Conservation (phyloP, 2,797 vertebrate species). For the Selene dorsalis region DNA sequence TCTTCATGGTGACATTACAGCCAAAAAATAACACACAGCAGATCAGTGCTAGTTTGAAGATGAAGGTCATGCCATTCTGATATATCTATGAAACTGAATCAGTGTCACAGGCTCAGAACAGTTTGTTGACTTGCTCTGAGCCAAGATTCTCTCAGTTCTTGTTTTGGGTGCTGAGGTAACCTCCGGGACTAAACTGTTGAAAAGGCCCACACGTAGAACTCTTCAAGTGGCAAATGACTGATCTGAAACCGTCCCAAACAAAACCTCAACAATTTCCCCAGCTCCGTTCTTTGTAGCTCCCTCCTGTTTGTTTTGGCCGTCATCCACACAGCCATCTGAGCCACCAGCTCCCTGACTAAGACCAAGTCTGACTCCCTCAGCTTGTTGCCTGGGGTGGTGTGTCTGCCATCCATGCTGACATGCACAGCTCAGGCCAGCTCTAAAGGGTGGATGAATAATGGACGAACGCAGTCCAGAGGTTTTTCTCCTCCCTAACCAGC, state of each 20-base stretch:
- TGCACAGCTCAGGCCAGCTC: conserved; percentile 47
- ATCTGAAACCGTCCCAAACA: conserved; percentile 50
- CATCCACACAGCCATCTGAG: conserved; percentile 69
- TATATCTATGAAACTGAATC: background rate
- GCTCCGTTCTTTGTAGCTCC: conserved; percentile 45
- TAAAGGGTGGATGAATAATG: conserved; percentile 70
- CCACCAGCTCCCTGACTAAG: conserved; percentile 65
- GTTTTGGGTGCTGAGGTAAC: conserved; percentile 11
- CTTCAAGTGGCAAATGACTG: conserved; percentile 44
- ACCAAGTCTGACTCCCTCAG: conserved; percentile 62
- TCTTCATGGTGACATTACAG: background rate
- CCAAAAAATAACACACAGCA: background rate
- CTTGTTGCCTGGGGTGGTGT: conserved; percentile 61
- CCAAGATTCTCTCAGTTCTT: background rate
- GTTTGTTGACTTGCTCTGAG: background rate
- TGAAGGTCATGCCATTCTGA: background rate
- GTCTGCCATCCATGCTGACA: conserved; percentile 72
- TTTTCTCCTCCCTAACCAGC: conserved; percentile 46
- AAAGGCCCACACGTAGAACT: background rate
- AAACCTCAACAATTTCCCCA: conserved; percentile 43
- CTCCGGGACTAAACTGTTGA: background rate
- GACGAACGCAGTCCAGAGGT: conserved; percentile 44
- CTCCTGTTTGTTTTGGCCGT: conserved; percentile 65
- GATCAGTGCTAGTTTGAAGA: background rate
- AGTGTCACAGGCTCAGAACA: background rate